These are phyloP conservation scores for Carettochelys insculpta DNA, from an alignment of 2,113 vertebrate genomes.

Conservation along the genomic window DNA sequence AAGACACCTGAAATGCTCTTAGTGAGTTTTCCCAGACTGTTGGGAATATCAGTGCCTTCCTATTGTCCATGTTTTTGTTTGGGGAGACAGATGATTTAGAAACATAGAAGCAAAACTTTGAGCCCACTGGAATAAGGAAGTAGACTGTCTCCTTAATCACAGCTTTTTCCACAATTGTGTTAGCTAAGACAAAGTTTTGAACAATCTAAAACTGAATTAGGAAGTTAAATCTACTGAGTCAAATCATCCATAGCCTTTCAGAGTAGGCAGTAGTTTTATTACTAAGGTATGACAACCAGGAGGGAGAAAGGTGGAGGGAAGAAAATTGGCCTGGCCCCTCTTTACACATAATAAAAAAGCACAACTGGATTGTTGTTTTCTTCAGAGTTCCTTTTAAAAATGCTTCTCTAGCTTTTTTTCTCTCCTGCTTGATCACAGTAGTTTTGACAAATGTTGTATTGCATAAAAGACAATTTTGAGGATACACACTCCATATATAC, in stretches of 20 bases:
- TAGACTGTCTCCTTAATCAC: neutral
- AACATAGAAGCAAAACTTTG: accelerated
- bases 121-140: neutral
- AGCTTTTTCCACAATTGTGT: neutral
- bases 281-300: neutral
- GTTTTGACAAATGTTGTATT: neutral
- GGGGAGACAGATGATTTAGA: neutral
- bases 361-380: neutral
- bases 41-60: neutral
- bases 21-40: accelerated
- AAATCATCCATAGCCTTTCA: neutral
- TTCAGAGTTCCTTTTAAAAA: neutral
- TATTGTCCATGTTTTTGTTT: neutral
- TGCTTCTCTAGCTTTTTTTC: neutral
- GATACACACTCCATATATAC: neutral
- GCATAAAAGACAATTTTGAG: neutral
- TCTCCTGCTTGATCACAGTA: neutral
- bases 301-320: neutral
- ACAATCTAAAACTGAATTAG: neutral
- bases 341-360: neutral
- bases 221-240: neutral
- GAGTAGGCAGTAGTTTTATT: neutral
- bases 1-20: neutral
- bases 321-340: neutral
- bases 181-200: neutral